Percentiles rank a stretch among this genome's conserved stretches.
phyloP scores from a whole-genome alignment of 1,140 invertebrate genomes.

The Reticulitermes speratus region DNA sequence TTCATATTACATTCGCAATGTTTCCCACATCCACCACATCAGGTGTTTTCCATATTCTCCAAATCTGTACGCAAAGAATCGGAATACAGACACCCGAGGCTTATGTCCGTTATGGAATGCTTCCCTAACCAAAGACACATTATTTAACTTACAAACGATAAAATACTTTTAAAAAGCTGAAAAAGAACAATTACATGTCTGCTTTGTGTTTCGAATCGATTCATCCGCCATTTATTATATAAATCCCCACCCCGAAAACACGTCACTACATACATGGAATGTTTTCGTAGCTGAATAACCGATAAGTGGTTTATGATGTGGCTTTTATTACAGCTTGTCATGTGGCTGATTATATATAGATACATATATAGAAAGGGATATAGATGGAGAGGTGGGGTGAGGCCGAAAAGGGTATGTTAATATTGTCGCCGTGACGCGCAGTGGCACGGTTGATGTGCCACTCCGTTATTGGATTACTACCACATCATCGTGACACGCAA shows the following conservation, averaged over 20 bases:
- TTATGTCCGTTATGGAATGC: background rate
- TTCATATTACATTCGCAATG: too few relatives aligned
- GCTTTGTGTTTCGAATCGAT: slow-evolving; percentile 1
- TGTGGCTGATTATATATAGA: background rate
- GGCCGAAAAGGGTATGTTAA: background rate
- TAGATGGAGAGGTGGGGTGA: background rate
- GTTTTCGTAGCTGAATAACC: slow-evolving; percentile 11
- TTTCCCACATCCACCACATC: background rate
- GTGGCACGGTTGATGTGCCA: background rate
- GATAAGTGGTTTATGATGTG: slow-evolving; percentile 16
- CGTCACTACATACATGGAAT: slow-evolving; percentile 10
- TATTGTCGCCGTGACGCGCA: slow-evolving; percentile 8
- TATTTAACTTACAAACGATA: background rate
- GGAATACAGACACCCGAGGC: background rate
- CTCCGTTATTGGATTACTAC: slow-evolving; percentile 18
- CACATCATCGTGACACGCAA: slow-evolving; percentile 1
- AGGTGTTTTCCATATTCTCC: background rate
- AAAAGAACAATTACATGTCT: slow-evolving; percentile 14
- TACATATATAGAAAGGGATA: background rate
- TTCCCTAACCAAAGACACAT: background rate
- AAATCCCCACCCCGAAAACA: background rate
- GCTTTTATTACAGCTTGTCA: slow-evolving; percentile 16
- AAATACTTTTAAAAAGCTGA: background rate
- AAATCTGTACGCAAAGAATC: background rate
- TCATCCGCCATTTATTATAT: background rate